phyloP scores from a whole-genome alignment of 2,888 invertebrate species.

The Drosophila robusta region DNA sequence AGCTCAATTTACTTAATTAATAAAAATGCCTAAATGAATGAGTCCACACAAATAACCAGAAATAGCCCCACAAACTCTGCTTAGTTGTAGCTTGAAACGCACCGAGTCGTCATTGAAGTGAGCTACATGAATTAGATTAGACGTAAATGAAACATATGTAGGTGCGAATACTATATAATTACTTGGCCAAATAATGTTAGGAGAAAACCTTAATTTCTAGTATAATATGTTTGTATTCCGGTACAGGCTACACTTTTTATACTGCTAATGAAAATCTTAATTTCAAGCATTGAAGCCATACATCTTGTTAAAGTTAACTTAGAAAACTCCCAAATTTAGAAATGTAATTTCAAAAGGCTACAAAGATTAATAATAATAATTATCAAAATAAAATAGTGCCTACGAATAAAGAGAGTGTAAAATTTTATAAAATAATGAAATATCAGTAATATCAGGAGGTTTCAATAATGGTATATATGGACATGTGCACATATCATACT shows the following conservation, averaged over 20 bases:
- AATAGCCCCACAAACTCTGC: slow-evolving; percentile 23
- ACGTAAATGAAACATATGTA: background rate
- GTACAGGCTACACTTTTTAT: too few species aligned
- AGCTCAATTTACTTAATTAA: slow-evolving; percentile 76
- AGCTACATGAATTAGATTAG: background rate
- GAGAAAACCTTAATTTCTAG: background rate
- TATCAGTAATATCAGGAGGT: background rate
- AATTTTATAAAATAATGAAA: too few species aligned
- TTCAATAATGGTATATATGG: background rate
- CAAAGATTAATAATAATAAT: too few species aligned
- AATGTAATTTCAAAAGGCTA: too few species aligned
- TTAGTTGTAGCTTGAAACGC: slow-evolving; percentile 4
- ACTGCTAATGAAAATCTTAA: too few species aligned
- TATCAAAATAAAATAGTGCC: too few species aligned
- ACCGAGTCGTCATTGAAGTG: background rate
- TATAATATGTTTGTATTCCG: background rate
- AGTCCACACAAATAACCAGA: slow-evolving; percentile 28
- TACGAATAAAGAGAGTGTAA: too few species aligned
- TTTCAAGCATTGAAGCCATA: too few species aligned
- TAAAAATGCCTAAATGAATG: slow-evolving; percentile 65
- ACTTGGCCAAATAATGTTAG: background rate
- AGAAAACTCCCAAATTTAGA: too few species aligned
- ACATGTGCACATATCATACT: background rate
- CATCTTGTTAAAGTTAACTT: too few species aligned
- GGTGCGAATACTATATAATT: background rate